Evolutionary conservation across 2,113 vertebrate species (phyloP), one percentile per base, ranked within the genome.

Genomic region (Pomatorhinus ruficollis): DNA sequence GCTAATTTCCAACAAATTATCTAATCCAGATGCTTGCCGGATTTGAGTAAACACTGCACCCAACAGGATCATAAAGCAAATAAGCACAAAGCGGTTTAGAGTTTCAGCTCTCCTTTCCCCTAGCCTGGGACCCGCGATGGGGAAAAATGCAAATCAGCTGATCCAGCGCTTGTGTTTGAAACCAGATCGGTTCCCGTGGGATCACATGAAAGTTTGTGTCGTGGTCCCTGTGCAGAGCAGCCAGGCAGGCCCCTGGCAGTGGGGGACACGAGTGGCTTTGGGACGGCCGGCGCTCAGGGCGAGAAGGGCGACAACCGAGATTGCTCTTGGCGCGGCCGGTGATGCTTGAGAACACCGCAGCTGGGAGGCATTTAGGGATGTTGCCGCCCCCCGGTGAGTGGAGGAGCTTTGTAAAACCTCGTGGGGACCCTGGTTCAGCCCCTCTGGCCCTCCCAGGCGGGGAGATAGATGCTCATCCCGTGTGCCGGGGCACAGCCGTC

Each of bases 1-100:
- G 92, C 98, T 99, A 99, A 99, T 99, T 99, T 98, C 98, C 98
- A 98, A 99, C 99, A 99, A 99, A 99, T 99, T 99, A 99, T 99
- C 99, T 99, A 99, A 99, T 99, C 99, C 99, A 99, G 99, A 99
- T 99, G 99, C 95, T 99, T 98, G 97, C 98, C 96, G 98, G 95
- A 98, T 98, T 95, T 98, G 98, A 98, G 98, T 99, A 99, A 99
- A 99, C 98, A 98, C 96, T 83, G 98, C 98, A 98, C 98, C 99
- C 98, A 97, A 97, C 96, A 98, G 98, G 98, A 99, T 98, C 98
- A 98, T 99, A 99, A 99, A 99, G 98, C 98, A 99, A 99, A 99
- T 98, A 99, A 99, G 98, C 98, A 99, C 98, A 98, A 98, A 98
- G 98, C 75, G 97, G 98, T 99, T 98, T 99, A 98, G 97, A 96